Evolutionary conservation across 2,113 vertebrate species (phyloP).

Genomic region (Machaerirhynchus nigripectus): DNA sequence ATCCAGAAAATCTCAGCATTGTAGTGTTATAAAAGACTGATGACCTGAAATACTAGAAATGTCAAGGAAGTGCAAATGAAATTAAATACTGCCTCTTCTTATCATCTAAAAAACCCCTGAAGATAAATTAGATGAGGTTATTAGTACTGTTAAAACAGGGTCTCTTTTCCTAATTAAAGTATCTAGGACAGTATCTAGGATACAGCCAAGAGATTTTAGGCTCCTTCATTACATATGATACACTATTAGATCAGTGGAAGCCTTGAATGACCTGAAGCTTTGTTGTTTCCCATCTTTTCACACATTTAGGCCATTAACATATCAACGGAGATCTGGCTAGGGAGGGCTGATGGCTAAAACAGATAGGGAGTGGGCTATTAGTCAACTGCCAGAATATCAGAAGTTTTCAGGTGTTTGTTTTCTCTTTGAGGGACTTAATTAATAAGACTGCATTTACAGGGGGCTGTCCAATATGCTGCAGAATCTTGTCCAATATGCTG

Average conservation of each 20-base stretch:
- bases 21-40: background rate
- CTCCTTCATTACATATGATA: background rate
- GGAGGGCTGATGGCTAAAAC: background rate
- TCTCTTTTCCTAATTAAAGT: conserved; percentile 45
- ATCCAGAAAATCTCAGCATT: background rate
- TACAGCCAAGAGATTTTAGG: conserved; percentile 32
- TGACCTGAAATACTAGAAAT: background rate
- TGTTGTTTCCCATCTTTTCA: conserved; percentile 3
- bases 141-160: background rate
- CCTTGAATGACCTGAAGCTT: conserved; percentile 44
- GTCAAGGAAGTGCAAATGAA: conserved; percentile 12
- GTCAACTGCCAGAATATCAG: background rate
- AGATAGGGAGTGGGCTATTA: background rate
- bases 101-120: background rate
- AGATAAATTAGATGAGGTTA: background rate
- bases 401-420: conserved; percentile 25
- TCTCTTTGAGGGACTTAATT: conserved; percentile 11
- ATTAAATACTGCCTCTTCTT: conserved; percentile 1
- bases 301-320: conserved; percentile 18
- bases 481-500: background rate
- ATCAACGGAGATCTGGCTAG: background rate
- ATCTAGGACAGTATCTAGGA: conserved; percentile 5
- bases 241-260: conserved; percentile 4
- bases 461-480: background rate
- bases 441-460: background rate